These are phyloP conservation scores for Dicyrtoma fusca DNA, from an alignment of 2,888 invertebrate genomes.

Conservation along the genomic window DNA sequence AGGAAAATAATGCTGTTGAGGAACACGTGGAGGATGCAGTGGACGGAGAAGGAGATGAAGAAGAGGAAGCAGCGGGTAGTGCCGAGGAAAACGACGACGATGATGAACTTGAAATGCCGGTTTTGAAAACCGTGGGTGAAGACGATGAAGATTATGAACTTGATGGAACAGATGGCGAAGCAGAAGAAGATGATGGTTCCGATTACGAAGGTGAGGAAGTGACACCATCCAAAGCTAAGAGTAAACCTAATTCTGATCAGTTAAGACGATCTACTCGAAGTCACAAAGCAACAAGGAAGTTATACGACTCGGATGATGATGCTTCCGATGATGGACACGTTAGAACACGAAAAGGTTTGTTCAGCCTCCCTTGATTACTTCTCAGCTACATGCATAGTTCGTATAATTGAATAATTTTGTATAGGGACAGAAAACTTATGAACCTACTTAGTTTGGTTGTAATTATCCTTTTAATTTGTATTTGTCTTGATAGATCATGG, in stretches of 20 bases:
- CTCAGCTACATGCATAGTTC: no score
- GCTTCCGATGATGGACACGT: conserved; percentile 41
- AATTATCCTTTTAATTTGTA: no score
- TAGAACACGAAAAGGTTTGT: neutral
- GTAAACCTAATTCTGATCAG: neutral
- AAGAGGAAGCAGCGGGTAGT: conserved; percentile 41
- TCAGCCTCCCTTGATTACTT: no score
- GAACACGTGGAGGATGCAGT: conserved; percentile 42
- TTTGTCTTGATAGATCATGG: no score
- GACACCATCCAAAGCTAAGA: neutral
- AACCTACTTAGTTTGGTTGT: no score
- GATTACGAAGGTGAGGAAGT: conserved; percentile 32
- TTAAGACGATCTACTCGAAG: neutral
- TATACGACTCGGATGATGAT: conserved; percentile 41
- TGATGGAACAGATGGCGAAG: conserved; percentile 25
- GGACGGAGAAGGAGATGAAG: conserved; percentile 56
- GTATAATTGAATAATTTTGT: no score
- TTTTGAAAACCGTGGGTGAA: conserved; percentile 49
- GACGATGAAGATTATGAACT: conserved; percentile 56
- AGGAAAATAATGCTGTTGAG: neutral
- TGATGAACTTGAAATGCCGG: conserved; percentile 43
- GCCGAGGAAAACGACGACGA: conserved; percentile 57
- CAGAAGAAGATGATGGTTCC: conserved; percentile 43
- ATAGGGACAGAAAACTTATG: no score
- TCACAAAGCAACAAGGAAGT: conserved; percentile 8